phyloP scores from a whole-genome alignment of 2,797 vertebrate species.

The Acanthurus lineatus region DNA sequence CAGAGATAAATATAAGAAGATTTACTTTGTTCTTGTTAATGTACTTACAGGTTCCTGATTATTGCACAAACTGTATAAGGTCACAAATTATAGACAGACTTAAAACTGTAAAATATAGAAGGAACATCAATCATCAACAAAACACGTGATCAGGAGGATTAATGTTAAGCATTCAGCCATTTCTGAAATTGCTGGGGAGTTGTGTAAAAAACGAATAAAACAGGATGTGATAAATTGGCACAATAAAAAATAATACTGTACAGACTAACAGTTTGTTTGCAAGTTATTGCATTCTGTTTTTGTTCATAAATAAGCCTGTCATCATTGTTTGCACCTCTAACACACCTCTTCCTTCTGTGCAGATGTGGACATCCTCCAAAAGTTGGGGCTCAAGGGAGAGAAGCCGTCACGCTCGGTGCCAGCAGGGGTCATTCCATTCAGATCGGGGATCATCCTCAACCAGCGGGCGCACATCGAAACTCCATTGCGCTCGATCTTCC shows the following conservation, averaged over 20 bases:
- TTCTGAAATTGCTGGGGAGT: too few species aligned
- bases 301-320: conserved; percentile 14
- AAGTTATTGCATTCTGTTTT: too few species aligned
- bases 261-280: too few species aligned
- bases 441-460: conserved; percentile 95
- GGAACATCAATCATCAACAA: not conserved
- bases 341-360: conserved; percentile 36
- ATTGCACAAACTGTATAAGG: not conserved
- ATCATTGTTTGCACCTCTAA: conserved; percentile 52
- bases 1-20: not conserved
- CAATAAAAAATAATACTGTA: too few species aligned
- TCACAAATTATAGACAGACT: not conserved
- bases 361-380: conserved; percentile 99
- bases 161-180: too few species aligned
- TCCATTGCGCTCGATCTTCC: conserved; percentile 86
- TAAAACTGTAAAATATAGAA: not conserved
- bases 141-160: not conserved
- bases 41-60: not conserved
- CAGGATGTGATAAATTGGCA: too few species aligned
- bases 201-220: not conserved
- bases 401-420: conserved; percentile 88
- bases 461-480: conserved; percentile 91
- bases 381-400: conserved; percentile 94
- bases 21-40: not conserved
- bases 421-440: conserved; percentile 94